Base-by-base conservation (phyloP, 2,113 vertebrate species). In the Saccopteryx bilineata region DNA sequence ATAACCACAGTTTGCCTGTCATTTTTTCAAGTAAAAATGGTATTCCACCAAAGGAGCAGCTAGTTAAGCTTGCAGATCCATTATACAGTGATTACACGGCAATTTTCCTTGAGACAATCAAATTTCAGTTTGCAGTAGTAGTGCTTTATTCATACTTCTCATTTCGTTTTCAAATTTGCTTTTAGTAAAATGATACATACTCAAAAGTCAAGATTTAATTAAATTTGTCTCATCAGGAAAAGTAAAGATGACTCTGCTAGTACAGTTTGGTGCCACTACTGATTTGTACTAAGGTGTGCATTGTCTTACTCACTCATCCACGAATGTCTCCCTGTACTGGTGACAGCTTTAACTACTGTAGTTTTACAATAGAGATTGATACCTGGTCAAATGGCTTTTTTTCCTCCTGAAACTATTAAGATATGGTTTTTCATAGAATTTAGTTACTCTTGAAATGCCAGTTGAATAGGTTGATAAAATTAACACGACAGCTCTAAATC, bases 11-110 rank as follows among this genome's bases (percentile, higher is more conserved):
- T 66, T 39, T 90, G 66, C 56, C 87, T 74, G 24, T 21, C n/a
- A 84, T 78, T 80, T 85, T 89, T 79, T 65, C 48, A 68, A 66
- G 48, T 58, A 66, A 54, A 91, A 91, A 82, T n/a, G 61, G 3
- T 39, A 19, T 50, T 26, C 80, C 39, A 46, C 39, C 56, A 52
- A 68, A 86, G 66, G 65, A 75, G 39, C 14, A 74, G 58, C 33
- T 56, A 65, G 56, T 65, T 69, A 28, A n/a, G 26, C 63, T 15
- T 80, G 14, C 58, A 66, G 39, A 26, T 65, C 61, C 12, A 26
- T 65, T 11, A 65, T 24, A 28, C 24, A 28, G 61, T 28, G 24
- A 39, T 39, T 39, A 39, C 39, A 39, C 39, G 39, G 39, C 39
- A 39, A n/a, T 74, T 58, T 65, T 56, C 50, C 65, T 52, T 2